These are phyloP conservation scores for Cervus canadensis DNA, from an alignment of 2,113 vertebrate species.

Conservation along the genomic window DNA sequence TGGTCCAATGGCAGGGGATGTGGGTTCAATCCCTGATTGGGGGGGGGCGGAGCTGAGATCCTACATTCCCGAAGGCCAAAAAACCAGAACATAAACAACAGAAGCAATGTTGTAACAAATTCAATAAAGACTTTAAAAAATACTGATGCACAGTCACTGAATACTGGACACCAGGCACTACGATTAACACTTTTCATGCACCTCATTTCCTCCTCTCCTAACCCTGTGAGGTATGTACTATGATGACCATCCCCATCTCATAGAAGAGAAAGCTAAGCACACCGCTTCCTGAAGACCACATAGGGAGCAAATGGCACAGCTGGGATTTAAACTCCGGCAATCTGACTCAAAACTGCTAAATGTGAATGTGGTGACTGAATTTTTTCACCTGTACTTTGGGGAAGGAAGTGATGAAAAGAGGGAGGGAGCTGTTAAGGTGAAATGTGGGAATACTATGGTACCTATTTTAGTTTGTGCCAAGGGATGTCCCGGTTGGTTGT, in stretches of 20 bases:
- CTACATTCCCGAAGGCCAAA: neutral
- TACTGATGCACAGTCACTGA: neutral
- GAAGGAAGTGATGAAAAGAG: neutral
- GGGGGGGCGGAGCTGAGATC: neutral
- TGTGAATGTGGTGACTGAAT: neutral
- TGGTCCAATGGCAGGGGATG: neutral
- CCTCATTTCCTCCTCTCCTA: neutral
- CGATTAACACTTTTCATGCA: neutral
- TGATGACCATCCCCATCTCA: neutral
- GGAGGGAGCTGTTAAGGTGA: neutral
- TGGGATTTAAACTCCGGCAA: neutral
- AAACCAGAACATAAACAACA: neutral
- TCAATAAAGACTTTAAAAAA: neutral
- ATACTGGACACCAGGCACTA: too few relatives aligned
- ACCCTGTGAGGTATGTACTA: fast-evolving
- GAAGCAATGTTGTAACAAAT: neutral
- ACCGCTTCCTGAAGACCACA: neutral
- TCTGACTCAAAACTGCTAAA: neutral
- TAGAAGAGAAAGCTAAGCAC: neutral
- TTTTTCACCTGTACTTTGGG: neutral
- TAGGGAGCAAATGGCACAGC: neutral
- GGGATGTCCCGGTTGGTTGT: neutral
- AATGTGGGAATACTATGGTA: neutral
- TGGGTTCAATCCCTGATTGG: neutral
- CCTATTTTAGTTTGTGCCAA: neutral